Percentiles rank a stretch among this genome's conserved stretches.
Conservation (phyloP, 2,797 vertebrate species). For the Syngnathus rostellatus region DNA sequence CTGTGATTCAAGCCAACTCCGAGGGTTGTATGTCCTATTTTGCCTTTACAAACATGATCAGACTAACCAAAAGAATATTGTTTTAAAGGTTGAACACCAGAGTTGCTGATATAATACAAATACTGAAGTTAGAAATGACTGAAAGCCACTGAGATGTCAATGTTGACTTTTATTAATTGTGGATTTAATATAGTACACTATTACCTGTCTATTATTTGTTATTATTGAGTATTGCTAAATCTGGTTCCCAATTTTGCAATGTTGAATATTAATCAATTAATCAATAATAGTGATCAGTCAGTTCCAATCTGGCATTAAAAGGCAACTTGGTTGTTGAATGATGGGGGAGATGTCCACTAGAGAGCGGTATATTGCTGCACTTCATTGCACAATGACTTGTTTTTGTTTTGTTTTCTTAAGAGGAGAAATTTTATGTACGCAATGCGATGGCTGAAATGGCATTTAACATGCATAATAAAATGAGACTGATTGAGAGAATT, state of each 20-base stretch:
- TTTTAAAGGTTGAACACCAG: background rate
- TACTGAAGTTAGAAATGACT: background rate
- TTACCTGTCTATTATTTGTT: no score
- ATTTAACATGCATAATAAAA: background rate
- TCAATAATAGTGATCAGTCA: no score
- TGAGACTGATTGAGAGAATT: background rate
- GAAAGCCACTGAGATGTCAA: background rate
- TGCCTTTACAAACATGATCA: background rate
- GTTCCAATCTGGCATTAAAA: background rate
- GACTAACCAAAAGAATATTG: background rate
- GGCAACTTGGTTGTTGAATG: background rate
- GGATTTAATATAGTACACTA: background rate
- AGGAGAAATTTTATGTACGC: background rate
- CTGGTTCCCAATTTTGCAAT: no score
- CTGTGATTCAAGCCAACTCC: conserved; percentile 37
- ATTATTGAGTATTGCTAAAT: no score
- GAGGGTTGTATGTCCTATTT: background rate
- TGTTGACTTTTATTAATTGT: background rate
- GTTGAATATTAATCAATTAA: no score
- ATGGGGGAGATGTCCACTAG: conserved; percentile 28
- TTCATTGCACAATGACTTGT: background rate
- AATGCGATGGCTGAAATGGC: background rate
- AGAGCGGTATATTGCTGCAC: conserved; percentile 24
- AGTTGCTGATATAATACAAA: background rate
- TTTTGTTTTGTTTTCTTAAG: background rate